phyloP scores from a whole-genome alignment of 2,797 vertebrate species.

The Sternotherus odoratus region DNA sequence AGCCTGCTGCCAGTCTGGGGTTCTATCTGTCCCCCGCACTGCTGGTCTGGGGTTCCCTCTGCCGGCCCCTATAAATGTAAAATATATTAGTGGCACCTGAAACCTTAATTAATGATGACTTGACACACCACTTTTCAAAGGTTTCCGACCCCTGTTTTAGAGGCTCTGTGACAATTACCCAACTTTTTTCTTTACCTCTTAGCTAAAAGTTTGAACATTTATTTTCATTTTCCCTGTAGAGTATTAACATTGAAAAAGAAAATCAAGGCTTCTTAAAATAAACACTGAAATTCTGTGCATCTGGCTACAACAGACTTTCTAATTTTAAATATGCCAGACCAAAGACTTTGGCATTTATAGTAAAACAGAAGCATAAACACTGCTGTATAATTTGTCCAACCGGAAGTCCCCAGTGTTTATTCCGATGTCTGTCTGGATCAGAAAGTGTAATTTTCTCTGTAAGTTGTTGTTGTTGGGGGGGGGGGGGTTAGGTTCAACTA shows the following conservation, averaged over 20 bases:
- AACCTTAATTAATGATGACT: too few relatives aligned
- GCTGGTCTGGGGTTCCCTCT: too few relatives aligned
- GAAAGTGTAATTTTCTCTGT: not conserved
- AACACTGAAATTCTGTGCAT: not conserved
- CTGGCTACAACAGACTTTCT: slow-evolving; percentile 20
- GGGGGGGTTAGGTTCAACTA: not conserved
- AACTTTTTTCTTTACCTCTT: not conserved
- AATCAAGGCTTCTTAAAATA: not conserved
- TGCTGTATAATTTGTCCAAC: not conserved
- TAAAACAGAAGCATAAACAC: not conserved
- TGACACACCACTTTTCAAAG: too few relatives aligned
- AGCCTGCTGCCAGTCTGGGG: too few relatives aligned
- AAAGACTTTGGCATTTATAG: not conserved
- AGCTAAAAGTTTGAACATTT: not conserved
- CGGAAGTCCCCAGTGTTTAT: not conserved
- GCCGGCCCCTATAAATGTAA: too few relatives aligned
- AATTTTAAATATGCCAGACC: slow-evolving; percentile 20
- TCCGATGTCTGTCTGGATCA: not conserved
- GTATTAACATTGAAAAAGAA: not conserved
- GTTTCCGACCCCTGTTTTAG: not conserved
- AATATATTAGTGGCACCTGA: too few relatives aligned
- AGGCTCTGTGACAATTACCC: not conserved
- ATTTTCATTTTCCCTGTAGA: not conserved
- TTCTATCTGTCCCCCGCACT: too few relatives aligned
- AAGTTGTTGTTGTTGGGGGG: not conserved